Base-by-base conservation (phyloP, 1,140 invertebrate species). In the Megathymus violae region DNA sequence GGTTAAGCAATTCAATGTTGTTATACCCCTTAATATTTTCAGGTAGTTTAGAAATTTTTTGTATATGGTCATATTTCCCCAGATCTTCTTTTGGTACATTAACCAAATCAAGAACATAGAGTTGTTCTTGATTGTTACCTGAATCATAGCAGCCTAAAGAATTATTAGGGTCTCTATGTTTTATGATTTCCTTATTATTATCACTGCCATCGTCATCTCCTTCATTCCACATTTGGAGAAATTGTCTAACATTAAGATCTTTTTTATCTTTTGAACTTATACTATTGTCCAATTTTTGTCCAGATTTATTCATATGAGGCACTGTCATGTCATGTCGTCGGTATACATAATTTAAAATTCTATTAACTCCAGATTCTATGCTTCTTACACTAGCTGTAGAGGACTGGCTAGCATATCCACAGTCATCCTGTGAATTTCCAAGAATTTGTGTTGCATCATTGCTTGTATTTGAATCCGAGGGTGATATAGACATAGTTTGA, bases 181-280 rank as follows among this genome's bases (percentile, higher is more conserved):
- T 17, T 17, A 61, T 59, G 48, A 38, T 54, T 52, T 83, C 73
- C 74, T 82, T 85, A 67, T 54, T 76, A 50, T 31, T 64, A 46
- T 85, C 84, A 67, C 41, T 56, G 27, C 70, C 69, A 72, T 91
- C 90, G 62, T 91, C 89, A 74, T 90, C 89, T 14, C 88, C 90
- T 80, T 92, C 91, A 85, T 91, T 89, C 91, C 90, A 92, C 82
- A 86, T 91, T 91, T 90, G 81, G 27, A 91, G 73, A 79, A 88
- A 92, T 65, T 91, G 88, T 65, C 89, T 85, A 0, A 92, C 78
- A 85, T 91, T 69, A 65, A 91, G 76, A 64, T 70, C 63, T 67
- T 89, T 89, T 73, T 88, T 89, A 25, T 79, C 75, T 69, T 80
- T 82, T 41, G 70, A 62, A 54, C 22, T 72, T 59, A 25, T 59